Conservation (phyloP, 2,113 vertebrate genomes). For the Hyperoodon ampullatus region DNA sequence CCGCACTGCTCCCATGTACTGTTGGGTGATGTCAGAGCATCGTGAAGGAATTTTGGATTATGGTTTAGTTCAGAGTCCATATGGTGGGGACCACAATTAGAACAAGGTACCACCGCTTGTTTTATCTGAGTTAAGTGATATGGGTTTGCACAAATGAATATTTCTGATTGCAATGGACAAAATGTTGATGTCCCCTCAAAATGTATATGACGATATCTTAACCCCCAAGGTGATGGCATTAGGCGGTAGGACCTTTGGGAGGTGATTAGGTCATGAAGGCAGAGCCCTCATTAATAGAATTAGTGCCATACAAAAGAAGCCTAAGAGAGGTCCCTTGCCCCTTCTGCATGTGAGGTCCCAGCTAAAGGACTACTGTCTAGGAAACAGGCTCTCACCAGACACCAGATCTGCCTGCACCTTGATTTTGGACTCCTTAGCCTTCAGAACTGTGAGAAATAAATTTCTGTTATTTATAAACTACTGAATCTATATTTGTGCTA, state of each 20-base stretch:
- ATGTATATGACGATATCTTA: background rate
- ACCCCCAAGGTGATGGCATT: background rate
- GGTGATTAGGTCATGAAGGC: background rate
- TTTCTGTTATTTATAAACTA: background rate
- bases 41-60: background rate
- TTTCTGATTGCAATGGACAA: background rate
- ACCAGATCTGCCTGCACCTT: background rate
- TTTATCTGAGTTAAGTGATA: background rate
- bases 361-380: background rate
- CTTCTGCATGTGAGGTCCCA: background rate
- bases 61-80: background rate
- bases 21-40: background rate
- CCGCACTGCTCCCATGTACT: accelerated
- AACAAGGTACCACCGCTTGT: background rate
- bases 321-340: background rate
- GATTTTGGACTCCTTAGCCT: background rate
- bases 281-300: background rate
- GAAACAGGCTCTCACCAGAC: background rate
- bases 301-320: background rate
- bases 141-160: background rate
- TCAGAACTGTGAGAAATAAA: background rate
- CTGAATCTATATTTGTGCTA: background rate
- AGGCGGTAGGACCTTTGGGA: background rate
- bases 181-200: background rate
- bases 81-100: background rate